phyloP scores from a whole-genome alignment of 2,888 invertebrate genomes.

The Eupithecia subumbrata region DNA sequence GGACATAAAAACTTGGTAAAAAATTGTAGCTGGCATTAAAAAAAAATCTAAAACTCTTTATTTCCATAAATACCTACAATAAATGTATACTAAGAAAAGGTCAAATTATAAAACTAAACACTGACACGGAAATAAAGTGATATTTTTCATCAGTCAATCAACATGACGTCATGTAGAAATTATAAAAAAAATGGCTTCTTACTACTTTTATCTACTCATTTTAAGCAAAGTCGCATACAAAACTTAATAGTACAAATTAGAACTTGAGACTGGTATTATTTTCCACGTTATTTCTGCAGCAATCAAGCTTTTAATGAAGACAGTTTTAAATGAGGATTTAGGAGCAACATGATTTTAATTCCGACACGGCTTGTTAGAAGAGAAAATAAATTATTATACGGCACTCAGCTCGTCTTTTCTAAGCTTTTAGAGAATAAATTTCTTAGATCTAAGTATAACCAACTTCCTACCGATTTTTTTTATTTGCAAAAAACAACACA shows the following conservation, averaged over 20 bases:
- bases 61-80: too few species aligned
- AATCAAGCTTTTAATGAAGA: slow-evolving; percentile 9
- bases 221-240: background rate
- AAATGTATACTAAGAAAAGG: too few species aligned
- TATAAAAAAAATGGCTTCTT: background rate
- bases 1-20: background rate
- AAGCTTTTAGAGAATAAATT: too few species aligned
- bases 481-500: too few species aligned
- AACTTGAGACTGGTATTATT: slow-evolving; percentile 5
- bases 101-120: too few species aligned
- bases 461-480: too few species aligned
- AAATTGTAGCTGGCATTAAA: too few species aligned
- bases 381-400: slow-evolving; percentile 3
- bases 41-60: too few species aligned
- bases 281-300: background rate
- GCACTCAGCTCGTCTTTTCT: background rate
- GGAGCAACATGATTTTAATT: slow-evolving; percentile 8
- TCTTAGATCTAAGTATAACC: too few species aligned
- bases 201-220: background rate
- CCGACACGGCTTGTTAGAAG: background rate
- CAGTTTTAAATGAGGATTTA: slow-evolving; percentile 7
- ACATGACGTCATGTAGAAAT: too few species aligned
- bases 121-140: background rate
- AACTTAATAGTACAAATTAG: background rate
- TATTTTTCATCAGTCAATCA: too few species aligned